Evolutionary conservation across 2,797 vertebrate genomes (phyloP).

Genomic region (Hyperoplus lanceolatus): DNA sequence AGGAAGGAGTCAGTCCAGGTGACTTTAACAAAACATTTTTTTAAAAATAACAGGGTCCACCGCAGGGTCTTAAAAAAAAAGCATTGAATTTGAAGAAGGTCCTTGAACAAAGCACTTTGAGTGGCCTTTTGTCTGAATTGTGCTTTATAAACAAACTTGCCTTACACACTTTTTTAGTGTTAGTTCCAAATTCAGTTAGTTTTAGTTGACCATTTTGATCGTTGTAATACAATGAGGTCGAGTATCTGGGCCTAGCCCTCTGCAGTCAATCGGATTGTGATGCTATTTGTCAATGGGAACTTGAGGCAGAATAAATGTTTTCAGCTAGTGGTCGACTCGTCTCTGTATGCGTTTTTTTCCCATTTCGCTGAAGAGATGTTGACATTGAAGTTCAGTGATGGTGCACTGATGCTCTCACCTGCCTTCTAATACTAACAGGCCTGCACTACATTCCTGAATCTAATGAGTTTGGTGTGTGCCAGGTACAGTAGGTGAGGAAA

Average conservation of each 20-base stretch:
- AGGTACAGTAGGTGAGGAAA: neutral
- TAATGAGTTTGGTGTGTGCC: constrained; percentile 4
- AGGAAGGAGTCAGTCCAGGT: neutral
- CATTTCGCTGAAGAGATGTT: neutral
- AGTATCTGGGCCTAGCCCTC: neutral
- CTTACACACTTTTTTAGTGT: neutral
- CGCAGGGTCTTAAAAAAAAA: neutral
- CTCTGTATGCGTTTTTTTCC: neutral
- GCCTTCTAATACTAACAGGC: neutral
- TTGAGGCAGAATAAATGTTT: neutral
- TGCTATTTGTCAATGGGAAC: neutral
- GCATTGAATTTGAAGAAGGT: too few relatives aligned
- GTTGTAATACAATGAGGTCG: neutral
- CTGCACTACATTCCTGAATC: constrained; percentile 35
- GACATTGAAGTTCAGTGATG: constrained; percentile 5
- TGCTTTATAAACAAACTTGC: too few relatives aligned
- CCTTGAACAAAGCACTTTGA: too few relatives aligned
- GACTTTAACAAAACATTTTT: neutral
- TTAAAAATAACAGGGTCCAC: neutral
- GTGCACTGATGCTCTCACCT: neutral
- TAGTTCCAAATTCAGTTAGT: too few relatives aligned
- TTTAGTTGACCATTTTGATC: too few relatives aligned
- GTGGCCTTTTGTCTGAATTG: too few relatives aligned
- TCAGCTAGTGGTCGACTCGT: too few relatives aligned
- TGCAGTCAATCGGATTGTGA: too few relatives aligned